phyloP scores from a whole-genome alignment of 2,113 vertebrate genomes.

The Strigops habroptila region DNA sequence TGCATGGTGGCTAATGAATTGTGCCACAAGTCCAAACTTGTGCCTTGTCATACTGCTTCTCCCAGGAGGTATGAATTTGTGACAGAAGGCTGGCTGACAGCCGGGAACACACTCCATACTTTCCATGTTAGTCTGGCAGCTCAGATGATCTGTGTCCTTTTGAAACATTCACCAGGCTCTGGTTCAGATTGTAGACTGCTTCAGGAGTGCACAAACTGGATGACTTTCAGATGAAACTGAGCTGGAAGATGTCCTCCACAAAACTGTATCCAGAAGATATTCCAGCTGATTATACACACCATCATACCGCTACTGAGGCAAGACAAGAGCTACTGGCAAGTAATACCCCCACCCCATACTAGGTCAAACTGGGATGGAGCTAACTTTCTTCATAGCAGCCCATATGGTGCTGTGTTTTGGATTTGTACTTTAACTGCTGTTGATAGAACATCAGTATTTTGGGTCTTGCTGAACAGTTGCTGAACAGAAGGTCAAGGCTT shows the following conservation, averaged over 20 bases:
- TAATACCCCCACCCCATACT: accelerated
- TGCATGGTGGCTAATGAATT: not conserved
- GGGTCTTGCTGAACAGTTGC: not conserved
- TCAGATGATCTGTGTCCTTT: not conserved
- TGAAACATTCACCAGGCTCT: not conserved
- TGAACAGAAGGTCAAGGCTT: not conserved
- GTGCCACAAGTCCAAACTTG: not conserved
- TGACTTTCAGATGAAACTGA: not conserved
- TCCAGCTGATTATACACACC: not conserved
- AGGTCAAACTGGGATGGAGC: not conserved
- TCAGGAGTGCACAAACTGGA: accelerated
- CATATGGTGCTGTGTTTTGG: not conserved
- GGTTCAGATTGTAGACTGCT: not conserved
- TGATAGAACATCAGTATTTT: not conserved
- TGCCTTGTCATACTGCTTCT: accelerated
- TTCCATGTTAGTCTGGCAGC: not conserved
- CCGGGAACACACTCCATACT: not conserved
- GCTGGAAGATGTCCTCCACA: not conserved
- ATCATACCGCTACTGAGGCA: not conserved
- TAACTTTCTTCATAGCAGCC: not conserved
- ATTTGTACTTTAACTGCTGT: not conserved
- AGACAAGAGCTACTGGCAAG: not conserved
- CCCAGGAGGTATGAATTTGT: not conserved
- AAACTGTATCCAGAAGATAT: not conserved
- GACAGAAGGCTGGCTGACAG: not conserved